Percentiles rank a stretch among this genome's conserved stretches.
Evolutionary conservation across 2,113 vertebrate genomes (phyloP).

Genomic region (Ovibos moschatus): DNA sequence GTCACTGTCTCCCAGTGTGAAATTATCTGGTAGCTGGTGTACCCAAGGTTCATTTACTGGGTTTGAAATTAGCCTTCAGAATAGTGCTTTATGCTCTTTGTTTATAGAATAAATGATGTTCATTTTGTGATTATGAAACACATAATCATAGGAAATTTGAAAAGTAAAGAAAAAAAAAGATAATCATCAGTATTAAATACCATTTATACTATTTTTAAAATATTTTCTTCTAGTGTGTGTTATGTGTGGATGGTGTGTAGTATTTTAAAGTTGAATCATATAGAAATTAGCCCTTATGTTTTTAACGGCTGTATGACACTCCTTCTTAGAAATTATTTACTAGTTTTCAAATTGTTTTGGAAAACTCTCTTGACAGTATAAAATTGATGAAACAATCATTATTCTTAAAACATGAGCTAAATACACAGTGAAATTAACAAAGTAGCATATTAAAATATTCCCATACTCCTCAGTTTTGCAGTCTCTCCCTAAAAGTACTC

Average conservation of each 20-base stretch:
- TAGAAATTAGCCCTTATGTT: background rate
- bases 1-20: background rate
- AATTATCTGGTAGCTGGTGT: background rate
- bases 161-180: background rate
- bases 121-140: constrained; percentile 1
- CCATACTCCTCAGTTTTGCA: background rate
- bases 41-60: background rate
- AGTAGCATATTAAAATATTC: background rate
- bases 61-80: background rate
- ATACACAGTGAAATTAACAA: constrained; percentile 7
- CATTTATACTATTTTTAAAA: background rate
- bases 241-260: background rate
- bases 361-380: background rate
- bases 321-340: background rate
- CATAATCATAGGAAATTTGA: background rate
- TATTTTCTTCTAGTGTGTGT: background rate
- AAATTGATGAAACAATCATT: background rate
- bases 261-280: background rate
- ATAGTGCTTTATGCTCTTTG: background rate
- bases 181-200: background rate
- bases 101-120: constrained; percentile 3
- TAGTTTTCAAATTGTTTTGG: background rate
- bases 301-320: background rate
- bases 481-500: background rate
- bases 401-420: background rate